Percentiles rank a stretch among this genome's conserved stretches.
These are phyloP conservation scores for Sphaerodactylus townsendi DNA, from an alignment of 2,113 vertebrate genomes.

Conservation along the genomic window DNA sequence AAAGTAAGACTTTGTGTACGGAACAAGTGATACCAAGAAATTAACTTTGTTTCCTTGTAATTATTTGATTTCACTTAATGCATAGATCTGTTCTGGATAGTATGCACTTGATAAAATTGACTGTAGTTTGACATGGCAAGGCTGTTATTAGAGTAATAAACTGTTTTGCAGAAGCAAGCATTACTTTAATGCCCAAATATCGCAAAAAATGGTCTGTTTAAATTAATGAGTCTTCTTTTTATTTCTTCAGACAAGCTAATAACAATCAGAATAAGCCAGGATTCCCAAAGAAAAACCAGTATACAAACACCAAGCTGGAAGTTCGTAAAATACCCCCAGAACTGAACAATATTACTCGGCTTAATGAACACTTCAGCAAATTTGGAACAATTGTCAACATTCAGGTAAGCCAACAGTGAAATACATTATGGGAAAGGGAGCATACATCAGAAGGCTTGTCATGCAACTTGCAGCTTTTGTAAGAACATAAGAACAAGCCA, in stretches of 20 bases:
- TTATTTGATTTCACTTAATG: not conserved
- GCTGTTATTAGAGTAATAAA: not conserved
- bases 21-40: not conserved
- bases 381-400: constrained; percentile 98
- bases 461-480: not conserved
- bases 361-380: constrained; percentile 98
- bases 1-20: constrained; percentile 82
- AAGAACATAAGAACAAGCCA: too few species aligned
- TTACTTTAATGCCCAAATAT: not conserved
- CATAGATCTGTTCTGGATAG: not conserved
- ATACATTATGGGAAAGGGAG: too few species aligned
- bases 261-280: constrained; percentile 88
- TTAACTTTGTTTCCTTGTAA: not conserved
- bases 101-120: not conserved
- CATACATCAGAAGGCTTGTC: too few species aligned
- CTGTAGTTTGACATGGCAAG: not conserved
- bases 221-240: not conserved
- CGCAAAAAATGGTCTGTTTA: not conserved
- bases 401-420: constrained; percentile 79
- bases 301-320: constrained; percentile 94
- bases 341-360: constrained; percentile 94
- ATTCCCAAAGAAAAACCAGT: constrained; percentile 90
- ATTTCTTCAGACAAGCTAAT: constrained; percentile 82
- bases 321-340: constrained; percentile 95
- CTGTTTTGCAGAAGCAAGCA: not conserved